Evolutionary conservation across 1,140 invertebrate species (phyloP).

Genomic region (Euschistus heros): DNA sequence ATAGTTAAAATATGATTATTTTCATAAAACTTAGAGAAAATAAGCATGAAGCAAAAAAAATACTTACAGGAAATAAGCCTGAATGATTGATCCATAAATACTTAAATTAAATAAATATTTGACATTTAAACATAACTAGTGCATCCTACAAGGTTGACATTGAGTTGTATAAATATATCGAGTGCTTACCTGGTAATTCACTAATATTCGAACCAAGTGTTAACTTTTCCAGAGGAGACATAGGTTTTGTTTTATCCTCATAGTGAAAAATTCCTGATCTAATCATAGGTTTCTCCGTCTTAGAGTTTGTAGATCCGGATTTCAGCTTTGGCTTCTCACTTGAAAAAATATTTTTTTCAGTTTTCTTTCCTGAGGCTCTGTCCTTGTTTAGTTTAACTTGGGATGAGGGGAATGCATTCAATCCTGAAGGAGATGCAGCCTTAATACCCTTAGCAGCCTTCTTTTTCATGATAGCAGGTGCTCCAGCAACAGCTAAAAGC

Average conservation of each 20-base stretch:
- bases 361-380: slow-evolving; percentile 39
- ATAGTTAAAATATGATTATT: too few species aligned
- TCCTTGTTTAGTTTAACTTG: slow-evolving; percentile 42
- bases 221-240: slow-evolving; percentile 99
- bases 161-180: neutral
- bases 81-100: too few species aligned
- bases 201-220: slow-evolving; percentile 98
- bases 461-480: slow-evolving; percentile 40
- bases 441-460: slow-evolving; percentile 35
- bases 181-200: slow-evolving; percentile 78
- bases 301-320: slow-evolving; percentile 29
- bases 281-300: slow-evolving; percentile 36
- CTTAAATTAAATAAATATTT: too few species aligned
- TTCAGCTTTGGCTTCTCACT: slow-evolving; percentile 50
- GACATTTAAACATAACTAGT: too few species aligned
- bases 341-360: slow-evolving; percentile 41
- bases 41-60: too few species aligned
- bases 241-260: slow-evolving; percentile 93
- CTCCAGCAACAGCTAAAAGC: slow-evolving; percentile 38
- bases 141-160: too few species aligned
- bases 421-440: neutral
- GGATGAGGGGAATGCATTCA: slow-evolving; percentile 26
- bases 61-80: too few species aligned
- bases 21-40: too few species aligned
- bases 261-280: slow-evolving; percentile 66